phyloP scores from a whole-genome alignment of 2,888 invertebrate species.

The Andrena chrysosceles region DNA sequence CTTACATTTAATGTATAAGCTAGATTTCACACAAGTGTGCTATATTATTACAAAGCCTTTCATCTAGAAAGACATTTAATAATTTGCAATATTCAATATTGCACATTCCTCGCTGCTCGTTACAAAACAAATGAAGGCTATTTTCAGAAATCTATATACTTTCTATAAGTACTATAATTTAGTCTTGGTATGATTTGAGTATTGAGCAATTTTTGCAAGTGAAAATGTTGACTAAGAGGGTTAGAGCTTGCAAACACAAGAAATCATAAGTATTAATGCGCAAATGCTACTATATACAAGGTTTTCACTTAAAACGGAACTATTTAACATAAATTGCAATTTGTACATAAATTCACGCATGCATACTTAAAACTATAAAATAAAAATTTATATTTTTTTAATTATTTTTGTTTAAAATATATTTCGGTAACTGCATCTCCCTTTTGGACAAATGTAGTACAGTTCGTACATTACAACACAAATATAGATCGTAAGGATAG shows the following conservation, averaged over 20 bases:
- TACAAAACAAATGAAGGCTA: constrained; percentile 24
- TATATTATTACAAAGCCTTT: constrained; percentile 49
- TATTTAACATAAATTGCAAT: constrained; percentile 29
- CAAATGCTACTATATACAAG: not conserved
- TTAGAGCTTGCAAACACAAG: not conserved
- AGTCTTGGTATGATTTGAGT: constrained; percentile 1
- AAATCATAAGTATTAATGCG: constrained; percentile 37
- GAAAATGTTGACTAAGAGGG: constrained; percentile 6
- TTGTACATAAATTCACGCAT: constrained; percentile 5
- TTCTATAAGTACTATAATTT: not conserved
- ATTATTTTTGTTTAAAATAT: not conserved
- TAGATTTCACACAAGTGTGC: constrained; percentile 53
- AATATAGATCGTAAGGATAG: constrained; percentile 29
- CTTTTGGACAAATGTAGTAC: constrained; percentile 11
- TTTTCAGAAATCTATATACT: constrained; percentile 1
- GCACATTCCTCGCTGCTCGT: constrained; percentile 59
- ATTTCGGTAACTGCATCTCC: not conserved
- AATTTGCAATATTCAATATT: constrained; percentile 42
- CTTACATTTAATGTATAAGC: constrained; percentile 65
- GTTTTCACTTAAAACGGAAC: not conserved
- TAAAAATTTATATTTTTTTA: constrained; percentile 2
- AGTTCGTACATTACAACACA: not conserved
- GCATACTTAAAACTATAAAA: not conserved
- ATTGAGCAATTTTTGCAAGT: not conserved
- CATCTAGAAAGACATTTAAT: constrained; percentile 27